These are phyloP conservation scores for Archaeoteleia sp. DNA, from an alignment of 2,888 invertebrate species.

Conservation along the genomic window DNA sequence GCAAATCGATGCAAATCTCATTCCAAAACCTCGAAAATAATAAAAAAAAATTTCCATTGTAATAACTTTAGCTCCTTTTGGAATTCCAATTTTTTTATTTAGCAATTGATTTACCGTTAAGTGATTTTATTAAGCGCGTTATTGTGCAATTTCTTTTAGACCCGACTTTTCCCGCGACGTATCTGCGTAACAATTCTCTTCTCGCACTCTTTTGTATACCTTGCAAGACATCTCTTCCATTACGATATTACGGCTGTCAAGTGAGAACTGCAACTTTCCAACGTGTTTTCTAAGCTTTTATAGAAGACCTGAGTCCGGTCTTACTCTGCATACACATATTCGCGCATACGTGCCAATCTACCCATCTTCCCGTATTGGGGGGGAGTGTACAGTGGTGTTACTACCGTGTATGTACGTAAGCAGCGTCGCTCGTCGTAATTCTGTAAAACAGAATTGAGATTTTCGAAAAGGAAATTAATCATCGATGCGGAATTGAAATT, in stretches of 20 bases:
- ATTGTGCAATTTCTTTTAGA: no score
- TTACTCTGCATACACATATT: slow-evolving; percentile 54
- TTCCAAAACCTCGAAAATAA: neutral
- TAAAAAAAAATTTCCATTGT: no score
- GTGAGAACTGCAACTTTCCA: slow-evolving; percentile 71
- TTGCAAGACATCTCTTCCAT: slow-evolving; percentile 67
- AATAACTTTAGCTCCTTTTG: no score
- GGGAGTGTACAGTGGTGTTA: slow-evolving; percentile 38
- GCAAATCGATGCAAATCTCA: slow-evolving; percentile 5
- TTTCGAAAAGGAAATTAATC: slow-evolving; percentile 41
- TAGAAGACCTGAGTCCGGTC: slow-evolving; percentile 54
- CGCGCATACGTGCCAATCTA: slow-evolving; percentile 50
- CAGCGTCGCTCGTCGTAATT: slow-evolving; percentile 31
- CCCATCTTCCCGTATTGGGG: slow-evolving; percentile 52
- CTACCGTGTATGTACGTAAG: slow-evolving; percentile 37
- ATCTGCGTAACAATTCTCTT: slow-evolving; percentile 16
- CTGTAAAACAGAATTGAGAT: slow-evolving; percentile 28
- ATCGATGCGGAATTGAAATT: slow-evolving; percentile 24
- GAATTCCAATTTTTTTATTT: no score
- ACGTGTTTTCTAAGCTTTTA: slow-evolving; percentile 67
- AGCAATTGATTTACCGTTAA: no score
- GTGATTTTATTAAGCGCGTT: neutral
- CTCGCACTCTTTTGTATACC: slow-evolving; percentile 58
- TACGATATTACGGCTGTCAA: slow-evolving; percentile 64
- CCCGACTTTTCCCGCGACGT: neutral